These are phyloP conservation scores for Melieria crassipennis DNA, from an alignment of 2,888 invertebrate genomes.

Conservation along the genomic window DNA sequence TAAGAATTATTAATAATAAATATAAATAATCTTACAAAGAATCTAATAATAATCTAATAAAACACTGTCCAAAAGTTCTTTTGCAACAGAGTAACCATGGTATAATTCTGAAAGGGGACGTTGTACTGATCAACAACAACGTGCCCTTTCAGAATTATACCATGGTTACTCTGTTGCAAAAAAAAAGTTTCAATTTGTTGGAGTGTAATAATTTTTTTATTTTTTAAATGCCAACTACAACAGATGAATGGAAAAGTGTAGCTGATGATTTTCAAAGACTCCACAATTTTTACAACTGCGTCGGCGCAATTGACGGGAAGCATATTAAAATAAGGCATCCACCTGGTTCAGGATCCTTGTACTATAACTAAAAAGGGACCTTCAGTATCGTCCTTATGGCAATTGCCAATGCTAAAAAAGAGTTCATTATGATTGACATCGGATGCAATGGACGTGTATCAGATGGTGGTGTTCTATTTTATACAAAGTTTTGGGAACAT, in stretches of 20 bases:
- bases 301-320: slow-evolving; percentile 36
- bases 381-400: slow-evolving; percentile 34
- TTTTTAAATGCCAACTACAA: slow-evolving; percentile 27
- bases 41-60: too few relatives aligned
- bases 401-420: slow-evolving; percentile 28
- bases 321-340: slow-evolving; percentile 29
- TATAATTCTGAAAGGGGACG: too few relatives aligned
- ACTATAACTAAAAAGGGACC: slow-evolving; percentile 29
- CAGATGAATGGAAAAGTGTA: slow-evolving; percentile 34
- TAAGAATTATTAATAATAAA: too few relatives aligned
- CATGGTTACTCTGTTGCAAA: slow-evolving; percentile 1
- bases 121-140: too few relatives aligned
- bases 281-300: slow-evolving; percentile 34
- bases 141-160: slow-evolving; percentile 6
- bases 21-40: too few relatives aligned
- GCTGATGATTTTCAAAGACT: slow-evolving; percentile 29
- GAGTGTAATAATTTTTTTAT: neutral
- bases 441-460: slow-evolving; percentile 36
- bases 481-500: slow-evolving; percentile 34
- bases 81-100: too few relatives aligned
- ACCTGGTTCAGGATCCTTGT: slow-evolving; percentile 30
- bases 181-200: too few relatives aligned
- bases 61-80: too few relatives aligned
- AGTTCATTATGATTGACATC: slow-evolving; percentile 35
- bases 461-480: slow-evolving; percentile 36